These are phyloP conservation scores for Cirrhinus molitorella DNA, from an alignment of 2,797 vertebrate species.

Conservation along the genomic window DNA sequence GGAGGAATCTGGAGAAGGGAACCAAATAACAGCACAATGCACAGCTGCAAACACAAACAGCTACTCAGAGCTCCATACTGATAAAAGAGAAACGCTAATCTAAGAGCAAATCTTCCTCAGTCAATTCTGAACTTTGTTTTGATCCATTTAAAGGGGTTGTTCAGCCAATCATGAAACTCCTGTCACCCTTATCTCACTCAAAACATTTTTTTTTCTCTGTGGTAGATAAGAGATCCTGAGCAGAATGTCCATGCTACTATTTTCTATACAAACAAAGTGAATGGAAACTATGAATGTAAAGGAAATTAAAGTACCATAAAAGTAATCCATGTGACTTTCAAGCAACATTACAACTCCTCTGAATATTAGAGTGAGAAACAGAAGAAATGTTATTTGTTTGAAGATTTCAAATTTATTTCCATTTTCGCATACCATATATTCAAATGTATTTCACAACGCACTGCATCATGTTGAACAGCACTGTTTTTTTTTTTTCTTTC, in stretches of 20 bases:
- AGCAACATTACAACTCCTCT: not conserved
- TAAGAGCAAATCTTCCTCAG: not conserved
- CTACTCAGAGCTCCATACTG: not conserved
- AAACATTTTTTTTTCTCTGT: not conserved
- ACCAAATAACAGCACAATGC: slow-evolving; percentile 15
- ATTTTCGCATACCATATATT: not conserved
- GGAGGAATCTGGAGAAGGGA: slow-evolving; percentile 18
- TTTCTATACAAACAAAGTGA: too few species aligned
- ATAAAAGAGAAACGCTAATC: slow-evolving; percentile 6
- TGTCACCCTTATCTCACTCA: not conserved
- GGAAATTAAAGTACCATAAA: not conserved
- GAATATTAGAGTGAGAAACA: not conserved
- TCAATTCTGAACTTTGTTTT: slow-evolving; percentile 30
- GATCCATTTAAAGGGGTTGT: not conserved
- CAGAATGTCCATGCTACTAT: not conserved
- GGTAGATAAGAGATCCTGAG: not conserved
- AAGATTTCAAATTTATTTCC: not conserved
- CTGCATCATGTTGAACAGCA: not conserved
- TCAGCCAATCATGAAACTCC: not conserved
- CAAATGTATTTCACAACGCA: not conserved
- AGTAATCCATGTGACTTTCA: not conserved
- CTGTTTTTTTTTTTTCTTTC: not conserved
- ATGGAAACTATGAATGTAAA: too few species aligned
- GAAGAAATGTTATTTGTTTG: not conserved
- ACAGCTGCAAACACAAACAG: not conserved